Conservation (phyloP, 1,140 invertebrate species). For the Drosophila setifemur region DNA sequence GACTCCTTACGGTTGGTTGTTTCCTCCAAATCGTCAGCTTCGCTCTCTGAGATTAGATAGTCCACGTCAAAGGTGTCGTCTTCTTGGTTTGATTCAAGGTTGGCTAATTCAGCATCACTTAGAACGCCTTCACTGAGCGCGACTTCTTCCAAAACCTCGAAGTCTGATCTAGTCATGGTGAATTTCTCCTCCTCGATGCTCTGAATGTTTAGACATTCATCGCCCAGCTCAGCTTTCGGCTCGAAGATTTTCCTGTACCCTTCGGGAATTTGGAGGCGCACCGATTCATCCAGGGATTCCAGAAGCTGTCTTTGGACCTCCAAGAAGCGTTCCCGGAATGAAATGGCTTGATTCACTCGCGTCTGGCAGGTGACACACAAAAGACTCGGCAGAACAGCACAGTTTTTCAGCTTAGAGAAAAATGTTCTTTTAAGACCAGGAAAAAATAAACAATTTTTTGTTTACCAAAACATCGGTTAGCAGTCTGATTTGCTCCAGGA, state of each 20-base stretch:
- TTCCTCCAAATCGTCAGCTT: neutral
- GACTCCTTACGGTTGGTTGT: neutral
- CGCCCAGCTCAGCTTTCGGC: no score
- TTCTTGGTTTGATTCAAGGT: no score
- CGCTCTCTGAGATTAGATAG: neutral
- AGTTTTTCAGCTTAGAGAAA: conserved; percentile 30
- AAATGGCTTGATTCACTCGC: conserved; percentile 20
- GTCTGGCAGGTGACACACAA: conserved; percentile 46
- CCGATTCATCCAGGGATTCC: conserved; percentile 11
- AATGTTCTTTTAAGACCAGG: neutral
- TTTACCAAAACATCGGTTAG: conserved; percentile 47
- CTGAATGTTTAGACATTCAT: no score
- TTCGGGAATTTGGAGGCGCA: conserved; percentile 15
- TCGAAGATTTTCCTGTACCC: conserved; percentile 9
- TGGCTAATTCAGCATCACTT: no score
- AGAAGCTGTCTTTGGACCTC: conserved; percentile 33
- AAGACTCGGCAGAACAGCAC: conserved; percentile 25
- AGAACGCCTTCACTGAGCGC: no score
- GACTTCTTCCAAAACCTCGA: no score
- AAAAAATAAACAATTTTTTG: neutral
- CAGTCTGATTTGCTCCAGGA: conserved; percentile 39
- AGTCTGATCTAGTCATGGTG: no score
- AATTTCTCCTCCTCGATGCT: no score
- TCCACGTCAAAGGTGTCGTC: no score
- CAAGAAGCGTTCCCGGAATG: conserved; percentile 40